Conservation (phyloP, 2,888 invertebrate species). For the Thecocarcelia acutangulata region DNA sequence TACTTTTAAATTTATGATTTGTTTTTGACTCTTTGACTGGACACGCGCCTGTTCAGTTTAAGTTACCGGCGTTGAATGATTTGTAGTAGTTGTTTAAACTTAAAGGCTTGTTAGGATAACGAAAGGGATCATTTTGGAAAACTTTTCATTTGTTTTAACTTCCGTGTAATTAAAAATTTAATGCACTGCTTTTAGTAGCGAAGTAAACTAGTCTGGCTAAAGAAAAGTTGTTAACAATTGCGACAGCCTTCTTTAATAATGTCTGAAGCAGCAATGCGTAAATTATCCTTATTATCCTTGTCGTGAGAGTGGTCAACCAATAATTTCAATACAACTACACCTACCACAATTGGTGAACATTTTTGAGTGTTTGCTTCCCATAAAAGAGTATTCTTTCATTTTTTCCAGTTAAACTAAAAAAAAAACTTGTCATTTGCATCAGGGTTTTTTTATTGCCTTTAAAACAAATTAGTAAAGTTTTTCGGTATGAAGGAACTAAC, state of each 20-base stretch:
- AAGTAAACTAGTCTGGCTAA: conserved; percentile 39
- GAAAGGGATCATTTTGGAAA: conserved; percentile 20
- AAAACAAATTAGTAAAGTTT: conserved; percentile 16
- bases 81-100: conserved; percentile 39
- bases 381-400: conserved; percentile 13
- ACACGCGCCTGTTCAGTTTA: conserved; percentile 43
- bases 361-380: conserved; percentile 19
- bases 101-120: conserved; percentile 4
- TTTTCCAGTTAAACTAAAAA: background rate
- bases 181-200: conserved; percentile 11
- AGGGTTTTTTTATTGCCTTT: background rate
- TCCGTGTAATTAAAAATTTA: conserved; percentile 44
- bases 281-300: conserved; percentile 67
- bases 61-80: conserved; percentile 50
- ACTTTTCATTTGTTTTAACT: conserved; percentile 46
- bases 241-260: conserved; percentile 54
- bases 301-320: conserved; percentile 64
- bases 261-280: conserved; percentile 62
- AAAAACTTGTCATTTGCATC: background rate
- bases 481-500: conserved; percentile 30
- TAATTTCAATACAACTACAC: conserved; percentile 36
- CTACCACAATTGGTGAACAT: conserved; percentile 36
- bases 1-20: background rate
- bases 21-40: conserved; percentile 16
- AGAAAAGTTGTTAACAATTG: conserved; percentile 36